Evolutionary conservation across 1,140 invertebrate genomes (phyloP), one percentile per base, ranked within the genome.

Genomic region (Ceratina australensis): DNA sequence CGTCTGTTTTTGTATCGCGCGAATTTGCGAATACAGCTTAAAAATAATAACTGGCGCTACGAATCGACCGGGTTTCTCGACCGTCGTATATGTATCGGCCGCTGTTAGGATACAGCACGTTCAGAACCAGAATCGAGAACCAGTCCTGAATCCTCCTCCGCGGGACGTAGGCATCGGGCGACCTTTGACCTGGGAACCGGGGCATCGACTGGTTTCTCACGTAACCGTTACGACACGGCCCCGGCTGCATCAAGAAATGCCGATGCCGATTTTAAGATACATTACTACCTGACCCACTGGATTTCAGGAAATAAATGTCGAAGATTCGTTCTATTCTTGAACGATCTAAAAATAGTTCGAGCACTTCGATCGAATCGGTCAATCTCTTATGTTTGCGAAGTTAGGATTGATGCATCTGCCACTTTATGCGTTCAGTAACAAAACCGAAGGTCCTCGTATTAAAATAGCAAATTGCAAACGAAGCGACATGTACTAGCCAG

Each of bases 111-210:
- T 69, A 69, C 72, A 61, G 66, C 76, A 78, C 79, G 75, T 78
- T 68, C 82, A 85, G 84, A 86, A 86, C 85, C 85, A 85, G 87
- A 89, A 88, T 88, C 81, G 80, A 87, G 80, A 89, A 90, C 89
- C 88, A 88, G 88, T 89, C 84, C 64, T 84, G 87, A 85, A 88
- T 88, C 79, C 84, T 86, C 80, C 86, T 87, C 87, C 78, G 82
- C 80, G 81, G 88, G 89, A 88, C 87, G 89, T 88, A 91, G 79
- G 87, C 85, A 87, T 89, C 82, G 81, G 75, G 67, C 89, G 89
- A 86, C 89, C 90, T 86, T 83, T 91, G 90, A 91, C 89, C 89
- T 82, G 75, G 85, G 88, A 91, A 92, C 82, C 90, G 84, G 90
- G 88, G 83, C 89, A 89, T 89, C 86, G 87, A 64, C 73, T 89